A percentile compares a stretch with the other conserved stretches of the same genome.
Conservation (phyloP, 2,888 invertebrate genomes). For the Tupiocoris notatus region DNA sequence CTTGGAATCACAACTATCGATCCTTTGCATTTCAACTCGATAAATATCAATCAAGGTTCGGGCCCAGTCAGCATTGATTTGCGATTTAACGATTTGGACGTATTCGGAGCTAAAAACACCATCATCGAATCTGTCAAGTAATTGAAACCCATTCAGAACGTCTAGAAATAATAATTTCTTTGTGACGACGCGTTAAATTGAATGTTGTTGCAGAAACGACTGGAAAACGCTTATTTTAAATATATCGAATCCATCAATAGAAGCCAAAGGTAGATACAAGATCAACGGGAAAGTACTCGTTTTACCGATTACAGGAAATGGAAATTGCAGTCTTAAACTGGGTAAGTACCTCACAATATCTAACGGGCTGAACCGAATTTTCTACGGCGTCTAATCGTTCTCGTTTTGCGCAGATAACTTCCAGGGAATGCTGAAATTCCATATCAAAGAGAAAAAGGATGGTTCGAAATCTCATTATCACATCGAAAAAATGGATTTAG, state of each 20-base stretch:
- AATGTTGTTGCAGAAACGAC: constrained; percentile 7
- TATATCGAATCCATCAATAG: constrained; percentile 54
- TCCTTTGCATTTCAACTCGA: constrained; percentile 48
- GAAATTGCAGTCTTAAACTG: constrained; percentile 48
- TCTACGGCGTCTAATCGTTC: no score
- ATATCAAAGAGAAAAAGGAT: not conserved
- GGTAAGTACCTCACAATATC: constrained; percentile 1
- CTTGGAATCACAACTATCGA: constrained; percentile 50
- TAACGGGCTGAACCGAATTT: not conserved
- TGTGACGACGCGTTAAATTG: not conserved
- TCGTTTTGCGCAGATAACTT: constrained; percentile 16
- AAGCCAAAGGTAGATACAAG: constrained; percentile 59
- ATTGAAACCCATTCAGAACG: not conserved
- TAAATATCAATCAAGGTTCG: constrained; percentile 48
- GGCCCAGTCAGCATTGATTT: constrained; percentile 49
- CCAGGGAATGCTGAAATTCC: not conserved
- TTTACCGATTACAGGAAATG: constrained; percentile 50
- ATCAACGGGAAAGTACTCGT: constrained; percentile 50
- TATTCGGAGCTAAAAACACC: not conserved
- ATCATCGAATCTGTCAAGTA: not conserved
- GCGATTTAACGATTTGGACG: constrained; percentile 45
- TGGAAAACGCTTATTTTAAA: constrained; percentile 18
- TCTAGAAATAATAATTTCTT: not conserved
- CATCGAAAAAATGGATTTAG: constrained; percentile 48
- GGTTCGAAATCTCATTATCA: constrained; percentile 21